A percentile compares a stretch with the other conserved stretches of the same genome.
These are phyloP conservation scores for Apotomis betuletana DNA, from an alignment of 2,888 invertebrate genomes.

Conservation along the genomic window DNA sequence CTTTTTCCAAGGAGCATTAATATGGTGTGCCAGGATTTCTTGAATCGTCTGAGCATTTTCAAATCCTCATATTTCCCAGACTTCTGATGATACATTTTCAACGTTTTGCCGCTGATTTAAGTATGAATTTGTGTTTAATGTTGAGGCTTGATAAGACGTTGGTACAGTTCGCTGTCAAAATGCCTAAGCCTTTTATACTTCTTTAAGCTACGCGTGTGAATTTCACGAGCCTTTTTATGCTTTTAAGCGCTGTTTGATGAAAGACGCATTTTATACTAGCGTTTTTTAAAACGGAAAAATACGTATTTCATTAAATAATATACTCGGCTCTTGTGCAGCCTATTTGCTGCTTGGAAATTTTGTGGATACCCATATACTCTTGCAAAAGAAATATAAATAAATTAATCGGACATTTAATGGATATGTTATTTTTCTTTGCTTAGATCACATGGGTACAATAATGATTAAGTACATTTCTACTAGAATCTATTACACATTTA, in stretches of 20 bases:
- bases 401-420: too few species aligned
- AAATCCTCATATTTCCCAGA: neutral
- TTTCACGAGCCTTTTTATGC: conserved; percentile 14
- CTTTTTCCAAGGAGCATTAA: neutral
- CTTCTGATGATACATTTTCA: neutral
- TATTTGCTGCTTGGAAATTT: too few species aligned
- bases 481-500: too few species aligned
- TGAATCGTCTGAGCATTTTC: conserved; percentile 1
- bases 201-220: conserved; percentile 34
- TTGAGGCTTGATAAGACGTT: neutral
- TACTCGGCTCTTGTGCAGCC: too few species aligned
- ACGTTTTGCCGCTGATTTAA: neutral
- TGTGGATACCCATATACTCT: too few species aligned
- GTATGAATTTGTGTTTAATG: neutral
- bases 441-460: too few species aligned
- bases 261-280: conserved; percentile 13
- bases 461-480: too few species aligned
- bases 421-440: too few species aligned
- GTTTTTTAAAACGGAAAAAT: neutral
- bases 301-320: too few species aligned
- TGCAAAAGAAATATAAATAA: too few species aligned
- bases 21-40: conserved; percentile 32
- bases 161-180: neutral
- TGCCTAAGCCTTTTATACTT: conserved; percentile 33
- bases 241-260: conserved; percentile 14